These are phyloP conservation scores for Gasterosteus aculeatus DNA, from an alignment of 2,113 vertebrate genomes.

Conservation along the genomic window DNA sequence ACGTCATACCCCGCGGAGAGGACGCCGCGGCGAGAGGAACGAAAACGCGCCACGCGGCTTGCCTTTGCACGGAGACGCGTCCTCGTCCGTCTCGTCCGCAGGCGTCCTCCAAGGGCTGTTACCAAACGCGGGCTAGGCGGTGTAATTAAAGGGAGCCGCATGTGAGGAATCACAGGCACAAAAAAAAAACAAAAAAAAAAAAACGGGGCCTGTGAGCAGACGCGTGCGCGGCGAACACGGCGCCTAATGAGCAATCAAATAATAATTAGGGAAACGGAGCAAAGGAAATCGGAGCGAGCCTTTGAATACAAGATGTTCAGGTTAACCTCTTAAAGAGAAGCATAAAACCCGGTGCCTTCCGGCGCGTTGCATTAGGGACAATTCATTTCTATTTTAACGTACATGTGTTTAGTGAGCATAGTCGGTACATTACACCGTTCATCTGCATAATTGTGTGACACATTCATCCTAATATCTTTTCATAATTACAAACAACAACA, in stretches of 20 bases:
- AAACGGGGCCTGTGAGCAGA: conserved; percentile 69
- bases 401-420: neutral
- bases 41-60: conserved; percentile 8
- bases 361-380: neutral
- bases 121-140: conserved; percentile 55
- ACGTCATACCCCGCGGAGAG: conserved; percentile 96
- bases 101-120: conserved; percentile 46
- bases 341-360: neutral
- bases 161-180: conserved; percentile 39
- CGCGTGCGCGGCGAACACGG: conserved; percentile 61
- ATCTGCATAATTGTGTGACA: neutral
- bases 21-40: conserved; percentile 61
- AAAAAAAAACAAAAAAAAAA: conserved; percentile 3
- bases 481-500: neutral
- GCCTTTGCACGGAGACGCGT: neutral
- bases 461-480: neutral
- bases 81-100: neutral
- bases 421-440: neutral
- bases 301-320: conserved; percentile 71
- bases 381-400: neutral
- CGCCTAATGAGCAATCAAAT: conserved; percentile 83
- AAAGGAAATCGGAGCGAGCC: conserved; percentile 49
- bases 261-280: conserved; percentile 78
- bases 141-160: conserved; percentile 66
- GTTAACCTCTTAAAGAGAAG: conserved; percentile 46